Percentiles rank a stretch among this genome's conserved stretches.
phyloP scores from a whole-genome alignment of 2,888 invertebrate genomes.

The Himalopsyche tibetana region DNA sequence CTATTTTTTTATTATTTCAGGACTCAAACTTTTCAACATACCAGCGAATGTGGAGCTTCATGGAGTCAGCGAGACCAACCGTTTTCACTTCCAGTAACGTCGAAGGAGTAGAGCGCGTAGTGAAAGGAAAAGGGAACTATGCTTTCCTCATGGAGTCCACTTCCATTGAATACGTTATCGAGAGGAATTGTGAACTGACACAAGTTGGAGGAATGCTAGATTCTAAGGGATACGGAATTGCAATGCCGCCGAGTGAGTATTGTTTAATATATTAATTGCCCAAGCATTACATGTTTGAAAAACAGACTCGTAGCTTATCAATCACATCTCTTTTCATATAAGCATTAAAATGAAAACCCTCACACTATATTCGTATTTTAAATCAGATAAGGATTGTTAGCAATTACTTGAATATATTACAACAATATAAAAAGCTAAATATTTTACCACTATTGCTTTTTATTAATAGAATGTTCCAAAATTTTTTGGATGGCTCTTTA shows the following conservation, averaged over 20 bases:
- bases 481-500: no score
- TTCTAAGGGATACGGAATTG: constrained; percentile 97
- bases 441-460: no score
- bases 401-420: no score
- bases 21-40: constrained; percentile 96
- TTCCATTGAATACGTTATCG: constrained; percentile 95
- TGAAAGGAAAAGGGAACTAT: constrained; percentile 89
- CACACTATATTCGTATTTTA: no score
- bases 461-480: no score
- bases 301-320: no score
- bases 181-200: constrained; percentile 92
- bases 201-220: constrained; percentile 95
- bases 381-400: no score
- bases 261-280: not conserved
- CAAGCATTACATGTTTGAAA: not conserved
- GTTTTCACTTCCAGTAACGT: constrained; percentile 91
- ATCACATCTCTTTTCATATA: no score
- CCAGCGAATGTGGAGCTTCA: constrained; percentile 96
- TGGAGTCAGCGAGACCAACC: constrained; percentile 91
- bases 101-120: constrained; percentile 94
- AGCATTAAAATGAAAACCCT: no score
- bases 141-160: constrained; percentile 99
- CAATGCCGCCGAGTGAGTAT: constrained; percentile 90
- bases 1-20: constrained; percentile 74
- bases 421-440: no score